Conservation (phyloP, 2,113 vertebrate species). For the Rhinichthys klamathensis region DNA sequence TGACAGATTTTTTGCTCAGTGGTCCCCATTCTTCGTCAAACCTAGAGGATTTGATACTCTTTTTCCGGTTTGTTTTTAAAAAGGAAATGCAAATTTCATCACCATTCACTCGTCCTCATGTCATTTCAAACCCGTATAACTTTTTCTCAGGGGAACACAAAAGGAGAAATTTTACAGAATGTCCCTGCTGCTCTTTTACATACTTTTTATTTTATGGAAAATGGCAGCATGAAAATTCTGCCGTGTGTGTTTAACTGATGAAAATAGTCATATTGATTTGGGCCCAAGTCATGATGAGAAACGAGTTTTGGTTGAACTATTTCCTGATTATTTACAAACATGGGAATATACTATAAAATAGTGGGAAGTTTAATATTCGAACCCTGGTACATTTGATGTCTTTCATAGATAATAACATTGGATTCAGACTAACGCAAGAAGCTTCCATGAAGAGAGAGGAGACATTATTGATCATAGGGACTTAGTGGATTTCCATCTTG, state of each 20-base stretch:
- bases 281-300: not conserved
- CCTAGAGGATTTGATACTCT: not conserved
- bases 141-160: not conserved
- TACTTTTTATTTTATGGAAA: not conserved
- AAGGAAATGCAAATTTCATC: not conserved
- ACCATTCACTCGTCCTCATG: not conserved
- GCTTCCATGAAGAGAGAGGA: conserved; percentile 19
- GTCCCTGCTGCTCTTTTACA: not conserved
- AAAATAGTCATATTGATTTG: not conserved
- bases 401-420: not conserved
- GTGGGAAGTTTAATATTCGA: not conserved
- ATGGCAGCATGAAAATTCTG: not conserved
- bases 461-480: conserved; percentile 26
- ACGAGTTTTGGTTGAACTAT: not conserved
- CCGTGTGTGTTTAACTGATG: not conserved
- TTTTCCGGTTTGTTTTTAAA: not conserved
- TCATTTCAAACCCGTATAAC: not conserved
- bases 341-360: not conserved
- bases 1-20: conserved; percentile 51
- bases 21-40: conserved; percentile 17
- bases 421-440: not conserved
- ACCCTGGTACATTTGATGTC: not conserved
- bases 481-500: conserved; percentile 20
- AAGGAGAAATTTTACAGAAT: not conserved
- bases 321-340: conserved; percentile 1